Conservation (phyloP, 2,888 invertebrate genomes). For the Drosophila percnosoma region DNA sequence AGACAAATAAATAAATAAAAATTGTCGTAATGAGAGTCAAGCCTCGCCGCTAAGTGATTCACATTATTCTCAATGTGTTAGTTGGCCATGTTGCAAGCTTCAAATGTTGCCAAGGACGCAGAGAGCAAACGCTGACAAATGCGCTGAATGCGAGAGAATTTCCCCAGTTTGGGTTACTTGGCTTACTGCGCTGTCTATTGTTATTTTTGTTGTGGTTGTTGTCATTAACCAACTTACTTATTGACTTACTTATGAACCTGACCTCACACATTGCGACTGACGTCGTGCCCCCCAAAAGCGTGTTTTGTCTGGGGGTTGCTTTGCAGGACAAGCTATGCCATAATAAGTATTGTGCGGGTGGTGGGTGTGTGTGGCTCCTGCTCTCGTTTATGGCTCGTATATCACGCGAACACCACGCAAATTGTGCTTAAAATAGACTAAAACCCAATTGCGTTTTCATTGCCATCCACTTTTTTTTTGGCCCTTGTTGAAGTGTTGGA, state of each 20-base stretch:
- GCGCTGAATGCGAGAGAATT: slow-evolving; percentile 57
- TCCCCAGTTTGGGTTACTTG: slow-evolving; percentile 33
- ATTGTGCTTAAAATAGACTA: slow-evolving; percentile 56
- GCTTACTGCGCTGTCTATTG: slow-evolving; percentile 23
- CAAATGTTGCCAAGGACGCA: slow-evolving; percentile 48
- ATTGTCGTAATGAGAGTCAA: neutral
- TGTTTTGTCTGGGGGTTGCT: slow-evolving; percentile 39
- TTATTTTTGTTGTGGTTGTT: slow-evolving; percentile 43
- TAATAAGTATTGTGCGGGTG: slow-evolving; percentile 15
- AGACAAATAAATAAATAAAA: neutral
- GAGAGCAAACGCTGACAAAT: slow-evolving; percentile 43
- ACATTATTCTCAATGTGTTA: neutral
- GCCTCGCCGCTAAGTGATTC: neutral
- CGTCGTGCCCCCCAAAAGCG: slow-evolving; percentile 37
- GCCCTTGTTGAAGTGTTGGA: slow-evolving; percentile 46
- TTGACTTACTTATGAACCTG: slow-evolving; percentile 80
- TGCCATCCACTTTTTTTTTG: slow-evolving; percentile 22
- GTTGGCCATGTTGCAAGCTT: slow-evolving; percentile 32
- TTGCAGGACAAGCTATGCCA: slow-evolving; percentile 15
- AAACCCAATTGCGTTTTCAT: slow-evolving; percentile 66
- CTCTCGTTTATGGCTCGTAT: slow-evolving; percentile 57
- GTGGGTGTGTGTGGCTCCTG: slow-evolving; percentile 3
- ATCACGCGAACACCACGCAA: slow-evolving; percentile 60
- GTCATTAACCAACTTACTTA: slow-evolving; percentile 76
- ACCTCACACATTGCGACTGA: slow-evolving; percentile 66